Percentiles rank a stretch among this genome's conserved stretches.
Conservation (phyloP, 2,797 vertebrate species). For the Chelon labrosus region DNA sequence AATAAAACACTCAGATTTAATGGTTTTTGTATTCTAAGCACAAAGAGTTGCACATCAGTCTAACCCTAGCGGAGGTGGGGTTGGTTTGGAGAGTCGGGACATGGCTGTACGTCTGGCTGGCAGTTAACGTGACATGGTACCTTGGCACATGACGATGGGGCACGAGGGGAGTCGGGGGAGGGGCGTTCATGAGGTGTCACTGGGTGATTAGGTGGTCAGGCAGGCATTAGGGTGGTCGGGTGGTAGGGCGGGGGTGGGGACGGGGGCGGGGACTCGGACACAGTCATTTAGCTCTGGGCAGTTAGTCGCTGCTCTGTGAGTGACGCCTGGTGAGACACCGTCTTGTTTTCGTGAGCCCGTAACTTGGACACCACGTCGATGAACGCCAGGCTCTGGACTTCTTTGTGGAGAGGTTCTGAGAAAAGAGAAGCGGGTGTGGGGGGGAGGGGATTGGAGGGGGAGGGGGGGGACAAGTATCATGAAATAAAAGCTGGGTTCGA, state of each 20-base stretch:
- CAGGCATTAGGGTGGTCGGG: slow-evolving; percentile 68
- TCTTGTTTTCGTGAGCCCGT: slow-evolving; percentile 97
- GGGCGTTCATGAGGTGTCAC: slow-evolving; percentile 68
- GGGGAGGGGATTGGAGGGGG: slow-evolving; percentile 1
- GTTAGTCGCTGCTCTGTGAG: slow-evolving; percentile 98
- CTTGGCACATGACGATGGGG: slow-evolving; percentile 85
- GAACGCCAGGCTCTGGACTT: slow-evolving; percentile 94
- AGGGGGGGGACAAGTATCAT: neutral
- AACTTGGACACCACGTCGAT: slow-evolving; percentile 95
- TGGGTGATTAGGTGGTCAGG: slow-evolving; percentile 73
- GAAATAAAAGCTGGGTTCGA: too few species aligned
- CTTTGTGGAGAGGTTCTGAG: slow-evolving; percentile 93
- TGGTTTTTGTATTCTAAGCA: slow-evolving; percentile 4
- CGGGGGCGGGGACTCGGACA: slow-evolving; percentile 53
- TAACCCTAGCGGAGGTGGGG: slow-evolving; percentile 47
- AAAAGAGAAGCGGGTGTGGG: slow-evolving; percentile 22
- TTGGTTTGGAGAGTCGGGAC: slow-evolving; percentile 19
- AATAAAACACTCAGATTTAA: slow-evolving; percentile 17
- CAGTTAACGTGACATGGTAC: slow-evolving; percentile 79
- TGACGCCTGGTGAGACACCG: slow-evolving; percentile 96
- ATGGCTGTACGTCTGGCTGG: slow-evolving; percentile 69
- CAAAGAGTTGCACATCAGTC: slow-evolving; percentile 47
- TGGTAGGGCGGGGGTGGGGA: slow-evolving; percentile 3
- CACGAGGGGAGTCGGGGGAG: slow-evolving; percentile 56
- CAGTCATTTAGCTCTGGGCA: slow-evolving; percentile 94